These are phyloP conservation scores for Tyria jacobaeae DNA, from an alignment of 2,888 invertebrate species.

Conservation along the genomic window DNA sequence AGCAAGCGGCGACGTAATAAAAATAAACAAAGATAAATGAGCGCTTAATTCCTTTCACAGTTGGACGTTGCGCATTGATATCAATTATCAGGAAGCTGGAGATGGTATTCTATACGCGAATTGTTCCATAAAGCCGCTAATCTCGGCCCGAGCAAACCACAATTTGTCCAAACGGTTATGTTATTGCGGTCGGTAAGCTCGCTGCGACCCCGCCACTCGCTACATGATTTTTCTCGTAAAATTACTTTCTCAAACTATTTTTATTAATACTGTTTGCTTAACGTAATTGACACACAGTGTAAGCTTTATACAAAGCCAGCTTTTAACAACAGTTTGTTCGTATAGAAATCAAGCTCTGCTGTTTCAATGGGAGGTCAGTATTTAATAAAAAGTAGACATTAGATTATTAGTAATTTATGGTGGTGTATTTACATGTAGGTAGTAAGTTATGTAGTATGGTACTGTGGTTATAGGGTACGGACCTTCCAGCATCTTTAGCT, in stretches of 20 bases:
- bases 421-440: too few relatives aligned
- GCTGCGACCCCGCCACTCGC: constrained; percentile 63
- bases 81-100: constrained; percentile 79
- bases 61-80: constrained; percentile 78
- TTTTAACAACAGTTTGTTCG: neutral
- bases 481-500: too few relatives aligned
- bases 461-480: too few relatives aligned
- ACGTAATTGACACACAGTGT: constrained; percentile 20
- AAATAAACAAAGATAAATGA: constrained; percentile 70
- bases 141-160: constrained; percentile 77
- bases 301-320: neutral
- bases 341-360: neutral
- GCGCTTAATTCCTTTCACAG: constrained; percentile 71
- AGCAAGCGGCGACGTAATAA: constrained; percentile 68
- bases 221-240: constrained; percentile 77
- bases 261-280: constrained; percentile 53
- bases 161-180: constrained; percentile 86
- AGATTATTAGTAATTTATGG: neutral
- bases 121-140: constrained; percentile 84
- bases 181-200: constrained; percentile 83
- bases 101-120: constrained; percentile 72
- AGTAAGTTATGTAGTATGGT: too few relatives aligned
- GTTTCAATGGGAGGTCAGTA: neutral
- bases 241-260: constrained; percentile 62
- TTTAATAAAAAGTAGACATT: neutral